Conservation (phyloP, 2,113 vertebrate species). For the Neogale vison region DNA sequence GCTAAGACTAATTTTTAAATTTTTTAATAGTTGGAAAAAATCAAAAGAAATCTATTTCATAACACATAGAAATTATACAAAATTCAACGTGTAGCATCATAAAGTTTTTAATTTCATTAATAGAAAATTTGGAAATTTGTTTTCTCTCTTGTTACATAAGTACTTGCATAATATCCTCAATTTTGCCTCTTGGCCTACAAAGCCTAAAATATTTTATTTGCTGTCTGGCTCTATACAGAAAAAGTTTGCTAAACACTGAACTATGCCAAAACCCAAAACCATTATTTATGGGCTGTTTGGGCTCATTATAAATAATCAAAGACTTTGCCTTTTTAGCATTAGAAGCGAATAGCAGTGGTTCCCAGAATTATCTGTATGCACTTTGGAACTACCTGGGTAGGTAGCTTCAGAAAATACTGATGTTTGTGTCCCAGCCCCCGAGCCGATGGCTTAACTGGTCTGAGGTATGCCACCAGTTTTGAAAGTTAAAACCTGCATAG, state of each 20-base stretch:
- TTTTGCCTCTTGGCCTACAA: conserved; percentile 6
- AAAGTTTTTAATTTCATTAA: conserved; percentile 9
- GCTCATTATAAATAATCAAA: conserved; percentile 17
- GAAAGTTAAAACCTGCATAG: neutral
- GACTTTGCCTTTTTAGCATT: neutral
- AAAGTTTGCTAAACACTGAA: neutral
- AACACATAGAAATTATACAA: neutral
- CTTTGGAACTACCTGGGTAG: neutral
- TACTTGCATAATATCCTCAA: neutral
- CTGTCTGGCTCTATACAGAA: neutral
- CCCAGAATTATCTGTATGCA: neutral
- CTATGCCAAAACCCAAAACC: neutral
- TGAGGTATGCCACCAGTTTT: neutral
- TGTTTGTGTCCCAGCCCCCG: neutral
- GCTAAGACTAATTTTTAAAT: neutral
- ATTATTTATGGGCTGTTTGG: neutral
- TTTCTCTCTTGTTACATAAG: neutral
- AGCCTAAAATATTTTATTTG: conserved; percentile 29
- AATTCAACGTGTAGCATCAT: neutral
- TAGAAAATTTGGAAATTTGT: neutral
- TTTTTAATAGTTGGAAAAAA: conserved; percentile 24
- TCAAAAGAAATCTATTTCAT: neutral
- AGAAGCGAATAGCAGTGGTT: neutral
- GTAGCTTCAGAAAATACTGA: neutral
- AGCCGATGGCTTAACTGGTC: neutral